Evolutionary conservation across 2,888 invertebrate genomes (phyloP).

Genomic region (Scelioninae gen. 1): DNA sequence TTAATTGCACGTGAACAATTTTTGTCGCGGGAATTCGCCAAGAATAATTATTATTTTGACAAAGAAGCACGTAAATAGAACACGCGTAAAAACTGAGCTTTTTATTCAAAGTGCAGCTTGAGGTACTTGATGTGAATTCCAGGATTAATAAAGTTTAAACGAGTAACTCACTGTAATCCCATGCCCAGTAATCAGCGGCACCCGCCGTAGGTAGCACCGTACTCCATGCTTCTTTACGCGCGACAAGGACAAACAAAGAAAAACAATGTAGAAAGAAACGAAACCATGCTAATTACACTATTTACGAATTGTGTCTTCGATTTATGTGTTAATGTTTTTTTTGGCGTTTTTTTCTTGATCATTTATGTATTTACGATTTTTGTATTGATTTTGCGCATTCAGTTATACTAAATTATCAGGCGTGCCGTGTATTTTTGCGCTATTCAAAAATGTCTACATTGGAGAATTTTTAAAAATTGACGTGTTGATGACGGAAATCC

Average conservation of each 20-base stretch:
- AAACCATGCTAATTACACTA: slow-evolving; percentile 76
- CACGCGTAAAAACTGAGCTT: slow-evolving; percentile 62
- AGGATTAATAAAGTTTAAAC: slow-evolving; percentile 72
- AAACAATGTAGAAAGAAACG: slow-evolving; percentile 77
- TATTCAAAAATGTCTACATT: slow-evolving; percentile 55
- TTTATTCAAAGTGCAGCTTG: slow-evolving; percentile 67
- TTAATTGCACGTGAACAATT: slow-evolving; percentile 49
- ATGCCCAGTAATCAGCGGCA: slow-evolving; percentile 83
- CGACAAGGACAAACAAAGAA: slow-evolving; percentile 78
- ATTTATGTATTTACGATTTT: not conserved
- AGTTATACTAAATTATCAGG: slow-evolving; percentile 56
- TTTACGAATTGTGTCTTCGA: slow-evolving; percentile 61
- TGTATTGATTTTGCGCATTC: slow-evolving; percentile 59
- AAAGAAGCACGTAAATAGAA: slow-evolving; percentile 39
- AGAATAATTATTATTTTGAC: slow-evolving; percentile 52
- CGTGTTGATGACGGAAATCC: slow-evolving; percentile 57
- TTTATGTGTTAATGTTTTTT: slow-evolving; percentile 43
- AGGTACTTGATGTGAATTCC: slow-evolving; percentile 71
- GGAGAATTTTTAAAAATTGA: slow-evolving; percentile 49
- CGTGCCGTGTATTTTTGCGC: slow-evolving; percentile 69
- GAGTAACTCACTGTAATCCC: slow-evolving; percentile 83
- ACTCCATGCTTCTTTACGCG: slow-evolving; percentile 83
- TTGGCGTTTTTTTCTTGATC: slow-evolving; percentile 4
- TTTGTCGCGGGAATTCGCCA: slow-evolving; percentile 28
- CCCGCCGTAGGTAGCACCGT: slow-evolving; percentile 83